These are phyloP conservation scores for Numenius phaeopus DNA, from an alignment of 2,797 vertebrate species.

Conservation along the genomic window DNA sequence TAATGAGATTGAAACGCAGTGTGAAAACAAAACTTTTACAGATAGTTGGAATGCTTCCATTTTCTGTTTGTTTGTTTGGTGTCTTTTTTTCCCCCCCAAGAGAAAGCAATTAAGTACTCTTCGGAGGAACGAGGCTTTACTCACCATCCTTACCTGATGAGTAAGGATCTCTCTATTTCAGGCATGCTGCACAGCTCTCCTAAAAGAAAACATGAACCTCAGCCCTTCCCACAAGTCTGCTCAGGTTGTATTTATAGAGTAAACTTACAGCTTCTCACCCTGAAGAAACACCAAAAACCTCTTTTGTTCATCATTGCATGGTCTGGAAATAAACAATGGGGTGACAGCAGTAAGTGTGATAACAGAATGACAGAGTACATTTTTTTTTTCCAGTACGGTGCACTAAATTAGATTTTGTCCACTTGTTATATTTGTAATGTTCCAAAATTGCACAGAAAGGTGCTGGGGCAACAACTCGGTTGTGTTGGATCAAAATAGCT, in stretches of 20 bases:
- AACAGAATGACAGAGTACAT: background rate
- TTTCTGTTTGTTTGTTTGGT: background rate
- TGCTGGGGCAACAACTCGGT: background rate
- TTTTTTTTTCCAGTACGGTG: background rate
- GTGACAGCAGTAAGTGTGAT: background rate
- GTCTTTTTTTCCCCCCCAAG: fast-evolving
- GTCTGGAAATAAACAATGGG: background rate
- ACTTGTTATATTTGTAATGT: background rate
- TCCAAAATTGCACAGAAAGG: background rate
- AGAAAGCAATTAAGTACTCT: background rate
- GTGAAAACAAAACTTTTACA: constrained; percentile 1
- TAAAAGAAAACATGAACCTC: background rate
- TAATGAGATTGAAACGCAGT: background rate
- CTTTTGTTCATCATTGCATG: background rate
- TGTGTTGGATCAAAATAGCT: background rate
- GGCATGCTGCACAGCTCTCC: background rate
- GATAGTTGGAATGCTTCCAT: background rate
- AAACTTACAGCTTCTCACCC: background rate
- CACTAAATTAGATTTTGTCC: background rate
- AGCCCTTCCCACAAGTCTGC: background rate
- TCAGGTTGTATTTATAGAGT: background rate
- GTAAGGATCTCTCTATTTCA: background rate
- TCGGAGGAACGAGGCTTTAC: background rate
- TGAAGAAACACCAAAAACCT: background rate
- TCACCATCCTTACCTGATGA: background rate